These are phyloP conservation scores for Phytoseiulus persimilis DNA, from an alignment of 2,888 invertebrate species.

Conservation along the genomic window DNA sequence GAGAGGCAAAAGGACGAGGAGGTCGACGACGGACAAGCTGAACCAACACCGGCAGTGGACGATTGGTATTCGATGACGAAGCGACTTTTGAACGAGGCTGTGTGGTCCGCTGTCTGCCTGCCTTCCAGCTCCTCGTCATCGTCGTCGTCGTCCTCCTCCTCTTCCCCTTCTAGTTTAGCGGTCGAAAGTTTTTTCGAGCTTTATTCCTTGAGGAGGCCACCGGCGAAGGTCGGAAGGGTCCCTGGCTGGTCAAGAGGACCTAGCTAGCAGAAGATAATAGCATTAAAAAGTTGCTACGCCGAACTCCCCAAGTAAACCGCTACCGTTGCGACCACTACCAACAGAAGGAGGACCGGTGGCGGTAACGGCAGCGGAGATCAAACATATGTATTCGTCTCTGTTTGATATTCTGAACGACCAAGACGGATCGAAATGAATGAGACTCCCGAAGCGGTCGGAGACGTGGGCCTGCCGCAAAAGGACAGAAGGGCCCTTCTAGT, in stretches of 20 bases:
- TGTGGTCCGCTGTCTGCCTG: background rate
- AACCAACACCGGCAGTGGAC: slow-evolving; percentile 31
- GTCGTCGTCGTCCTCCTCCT: background rate
- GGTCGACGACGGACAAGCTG: slow-evolving; percentile 18
- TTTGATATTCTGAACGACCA: background rate
- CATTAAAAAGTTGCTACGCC: slow-evolving; percentile 27
- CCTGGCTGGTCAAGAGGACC: background rate
- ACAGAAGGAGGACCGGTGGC: background rate
- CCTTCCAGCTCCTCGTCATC: background rate
- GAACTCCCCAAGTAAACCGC: background rate
- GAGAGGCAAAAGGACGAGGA: background rate
- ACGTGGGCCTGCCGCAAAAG: too few relatives aligned
- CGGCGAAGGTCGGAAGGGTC: background rate
- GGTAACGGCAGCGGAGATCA: background rate
- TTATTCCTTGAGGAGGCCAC: background rate
- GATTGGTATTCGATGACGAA: slow-evolving; percentile 39
- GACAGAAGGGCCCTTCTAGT: too few relatives aligned
- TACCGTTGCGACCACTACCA: background rate
- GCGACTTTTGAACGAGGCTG: slow-evolving; percentile 37
- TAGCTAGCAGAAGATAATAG: slow-evolving; percentile 23
- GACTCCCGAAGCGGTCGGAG: too few relatives aligned
- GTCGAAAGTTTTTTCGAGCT: background rate
- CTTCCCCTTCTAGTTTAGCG: background rate
- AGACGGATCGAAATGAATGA: background rate
- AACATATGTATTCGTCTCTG: background rate